Evolutionary conservation across 2,888 invertebrate genomes (phyloP), one percentile per base, ranked within the genome.

Genomic region (Ophion ventricosus): DNA sequence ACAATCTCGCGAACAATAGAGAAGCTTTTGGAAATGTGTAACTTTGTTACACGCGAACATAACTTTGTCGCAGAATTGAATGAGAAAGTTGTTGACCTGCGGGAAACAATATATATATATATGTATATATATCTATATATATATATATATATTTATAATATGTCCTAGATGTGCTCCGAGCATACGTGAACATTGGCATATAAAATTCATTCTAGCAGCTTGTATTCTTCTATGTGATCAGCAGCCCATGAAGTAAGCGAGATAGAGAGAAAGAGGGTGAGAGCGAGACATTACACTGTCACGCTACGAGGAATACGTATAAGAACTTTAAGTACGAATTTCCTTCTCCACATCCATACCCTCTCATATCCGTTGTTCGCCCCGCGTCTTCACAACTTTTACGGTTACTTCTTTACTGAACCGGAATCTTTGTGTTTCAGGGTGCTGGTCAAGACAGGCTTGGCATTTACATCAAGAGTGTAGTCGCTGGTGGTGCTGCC

Each of bases 401-500:
- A 86, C 87, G 80, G 87, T 87, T 87, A 87, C 79, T 80, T 72
- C 78, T 79, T 54, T 84, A 78, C 64, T 63, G 78, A 77, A 80
- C 66, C 79, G 78, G 35, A 72, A 63, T 59, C 69, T 78, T 75
- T 70, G 49, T 83, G 57, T 76, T 88, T 20, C 92, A 96, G 95
- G 97, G 97, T 29, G 96, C 96, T 72, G 96, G 96, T 4, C 97
- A 97, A 91, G 95, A 96, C 90, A 96, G 98, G 89, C 95, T 98
- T 85, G 99, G 99, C 66, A 99, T 99, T 93, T 99, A 99, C 94
- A 98, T 99, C 87, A 99, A 99, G 94, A 99, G 99, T 25, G 99
- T 99, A 40, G 99, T 99, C 57, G 96, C 98, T 84, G 98, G 98
- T 78, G 98, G 98, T 59, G 98, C 98, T 81, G 98, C 98, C 2